Evolutionary conservation across 2,888 invertebrate genomes (phyloP).

Genomic region (Cremastinae sp.): DNA sequence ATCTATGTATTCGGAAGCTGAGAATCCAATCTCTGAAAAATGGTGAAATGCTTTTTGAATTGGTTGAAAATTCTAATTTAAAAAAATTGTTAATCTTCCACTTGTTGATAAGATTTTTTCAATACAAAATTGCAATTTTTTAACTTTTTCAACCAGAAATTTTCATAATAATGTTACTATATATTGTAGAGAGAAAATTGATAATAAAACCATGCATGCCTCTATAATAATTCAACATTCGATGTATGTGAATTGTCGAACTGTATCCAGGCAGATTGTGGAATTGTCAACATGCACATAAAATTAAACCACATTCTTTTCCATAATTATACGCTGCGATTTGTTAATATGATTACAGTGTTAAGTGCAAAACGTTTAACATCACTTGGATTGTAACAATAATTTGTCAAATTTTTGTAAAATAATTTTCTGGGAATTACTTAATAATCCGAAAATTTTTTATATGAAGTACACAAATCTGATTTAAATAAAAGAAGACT

Average conservation of each 20-base stretch:
- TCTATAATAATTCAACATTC: constrained; percentile 36
- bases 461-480: neutral
- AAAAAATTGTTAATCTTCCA: neutral
- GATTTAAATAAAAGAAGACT: neutral
- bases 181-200: constrained; percentile 4
- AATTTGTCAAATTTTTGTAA: neutral
- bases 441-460: neutral
- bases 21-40: constrained; percentile 21
- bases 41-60: neutral
- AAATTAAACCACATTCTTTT: constrained; percentile 14
- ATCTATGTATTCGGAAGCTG: neutral
- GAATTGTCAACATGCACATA: constrained; percentile 39
- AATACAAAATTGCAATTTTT: constrained; percentile 14
- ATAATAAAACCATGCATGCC: constrained; percentile 46
- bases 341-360: constrained; percentile 1
- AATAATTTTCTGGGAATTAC: neutral
- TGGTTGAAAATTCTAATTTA: neutral
- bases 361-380: neutral
- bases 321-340: constrained; percentile 1
- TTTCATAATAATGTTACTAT: constrained; percentile 6
- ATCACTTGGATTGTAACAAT: neutral
- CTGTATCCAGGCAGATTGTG: constrained; percentile 23
- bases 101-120: constrained; percentile 8
- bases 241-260: constrained; percentile 12
- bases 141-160: neutral